Evolutionary conservation across 2,888 invertebrate genomes (phyloP), one percentile per base, ranked within the genome.

Genomic region (Phorcus lineatus): DNA sequence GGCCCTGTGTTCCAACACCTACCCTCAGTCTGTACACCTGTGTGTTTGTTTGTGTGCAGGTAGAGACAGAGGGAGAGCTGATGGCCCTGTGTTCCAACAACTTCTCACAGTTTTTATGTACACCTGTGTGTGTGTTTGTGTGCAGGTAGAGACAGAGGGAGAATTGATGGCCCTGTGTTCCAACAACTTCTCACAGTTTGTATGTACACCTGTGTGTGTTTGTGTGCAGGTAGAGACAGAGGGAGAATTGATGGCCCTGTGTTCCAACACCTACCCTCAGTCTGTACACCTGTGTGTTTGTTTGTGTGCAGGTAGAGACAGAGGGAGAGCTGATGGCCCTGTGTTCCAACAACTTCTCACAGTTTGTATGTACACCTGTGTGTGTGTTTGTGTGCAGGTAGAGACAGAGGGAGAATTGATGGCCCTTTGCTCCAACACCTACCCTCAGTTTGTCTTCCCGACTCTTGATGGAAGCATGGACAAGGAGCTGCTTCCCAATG

Each of bases 351-450:
- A 88, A 88, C 36, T 89, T 88, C 67, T 90, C 91, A 1, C 84
- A 87, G 75, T 92, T 92, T 36, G n/a, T n/a, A n/a, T n/a, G n/a
- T n/a, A n/a, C n/a, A n/a, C n/a, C n/a, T n/a, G 11, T 47, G 13
- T 47, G 47, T 47, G 47, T 47, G 47, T 47, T 6, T 47, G 47
- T 47, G 47, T 47, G 47, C 83, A 92, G 92, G 90, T 90, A 67
- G 92, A 92, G 85, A 90, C 88, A 70, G 91, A 90, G 80, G 81
- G 87, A 40, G 92, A 92, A 82, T 83, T 92, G 80, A 86, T 87
- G 78, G 87, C 89, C 57, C 82, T 92, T 77, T 90, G 88, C 86
- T 88, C 89, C 13, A 92, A 92, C 78, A 88, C 88, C 36, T 89
- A 88, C 67, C 90, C 91, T 2, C 84, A 87, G 75, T 92, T 92